A percentile compares a stretch with the other conserved stretches of the same genome.
Conservation (phyloP, 1,140 invertebrate genomes). For the Hyposmocoma kahamanoa region DNA sequence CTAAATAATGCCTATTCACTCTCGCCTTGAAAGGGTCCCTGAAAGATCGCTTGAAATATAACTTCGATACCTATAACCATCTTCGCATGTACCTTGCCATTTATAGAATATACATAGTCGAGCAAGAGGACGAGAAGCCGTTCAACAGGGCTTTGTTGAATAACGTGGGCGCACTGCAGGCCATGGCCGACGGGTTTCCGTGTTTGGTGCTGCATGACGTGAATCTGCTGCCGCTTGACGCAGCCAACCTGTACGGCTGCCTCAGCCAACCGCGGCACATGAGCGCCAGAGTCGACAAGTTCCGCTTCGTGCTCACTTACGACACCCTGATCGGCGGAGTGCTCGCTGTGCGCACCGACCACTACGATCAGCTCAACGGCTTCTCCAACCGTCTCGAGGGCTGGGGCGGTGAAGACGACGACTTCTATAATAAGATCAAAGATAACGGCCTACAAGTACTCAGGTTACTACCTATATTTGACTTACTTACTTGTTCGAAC, state of each 20-base stretch:
- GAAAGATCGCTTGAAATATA: too few relatives aligned
- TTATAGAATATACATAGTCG: constrained; percentile 90
- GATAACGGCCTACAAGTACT: constrained; percentile 27
- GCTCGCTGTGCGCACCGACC: constrained; percentile 79
- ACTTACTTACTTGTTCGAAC: too few relatives aligned
- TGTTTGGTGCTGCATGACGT: constrained; percentile 97
- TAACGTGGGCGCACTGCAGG: constrained; percentile 92
- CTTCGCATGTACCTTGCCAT: too few relatives aligned
- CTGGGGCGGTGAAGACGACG: constrained; percentile 96
- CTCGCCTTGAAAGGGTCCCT: too few relatives aligned
- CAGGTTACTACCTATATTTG: too few relatives aligned
- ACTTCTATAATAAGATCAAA: constrained; percentile 81
- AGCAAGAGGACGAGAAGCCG: constrained; percentile 84
- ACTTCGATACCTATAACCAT: too few relatives aligned
- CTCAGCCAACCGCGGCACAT: constrained; percentile 91
- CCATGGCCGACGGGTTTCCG: constrained; percentile 81
- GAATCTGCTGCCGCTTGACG: constrained; percentile 92
- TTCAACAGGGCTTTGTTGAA: constrained; percentile 96
- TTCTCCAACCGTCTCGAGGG: constrained; percentile 93
- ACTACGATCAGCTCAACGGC: constrained; percentile 88
- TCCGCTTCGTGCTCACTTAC: constrained; percentile 82
- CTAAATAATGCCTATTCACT: too few relatives aligned
- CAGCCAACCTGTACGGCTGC: constrained; percentile 94
- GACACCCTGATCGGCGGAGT: constrained; percentile 83
- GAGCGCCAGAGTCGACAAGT: constrained; percentile 93